A percentile compares a stretch with the other conserved stretches of the same genome.
These are phyloP conservation scores for Proterorhinus semilunaris DNA, from an alignment of 2,113 vertebrate species.

Conservation along the genomic window DNA sequence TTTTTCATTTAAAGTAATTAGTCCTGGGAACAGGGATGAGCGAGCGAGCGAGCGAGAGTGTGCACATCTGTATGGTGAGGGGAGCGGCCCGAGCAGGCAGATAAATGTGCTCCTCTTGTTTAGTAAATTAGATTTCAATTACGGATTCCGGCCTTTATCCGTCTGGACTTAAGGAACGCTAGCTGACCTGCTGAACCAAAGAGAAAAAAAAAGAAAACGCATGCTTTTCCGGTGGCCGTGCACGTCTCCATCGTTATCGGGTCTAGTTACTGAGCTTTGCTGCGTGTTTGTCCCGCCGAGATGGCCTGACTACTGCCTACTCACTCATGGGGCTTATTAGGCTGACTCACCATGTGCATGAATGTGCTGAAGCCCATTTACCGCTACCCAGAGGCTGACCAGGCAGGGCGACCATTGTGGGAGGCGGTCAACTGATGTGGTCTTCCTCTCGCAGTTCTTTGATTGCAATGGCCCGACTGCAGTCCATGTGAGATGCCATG, in stretches of 20 bases:
- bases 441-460: constrained; percentile 15
- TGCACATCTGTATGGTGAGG: constrained; percentile 25
- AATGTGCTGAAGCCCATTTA: constrained; percentile 42
- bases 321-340: constrained; percentile 48
- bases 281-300: constrained; percentile 28
- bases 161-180: constrained; percentile 5
- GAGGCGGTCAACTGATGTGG: constrained; percentile 42
- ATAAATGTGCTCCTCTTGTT: constrained; percentile 15
- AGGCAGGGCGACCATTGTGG: constrained; percentile 33
- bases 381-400: constrained; percentile 38
- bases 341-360: constrained; percentile 43
- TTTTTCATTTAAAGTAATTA: constrained; percentile 82
- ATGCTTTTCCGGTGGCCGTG: neutral
- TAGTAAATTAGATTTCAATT: constrained; percentile 21
- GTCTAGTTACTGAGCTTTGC: constrained; percentile 14
- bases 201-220: neutral
- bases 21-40: constrained; percentile 59
- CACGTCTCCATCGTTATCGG: constrained; percentile 6
- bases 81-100: constrained; percentile 8
- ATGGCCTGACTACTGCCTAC: constrained; percentile 44
- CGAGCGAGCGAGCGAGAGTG: constrained; percentile 39
- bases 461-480: constrained; percentile 50
- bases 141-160: constrained; percentile 23
- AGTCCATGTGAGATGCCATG: constrained; percentile 26
- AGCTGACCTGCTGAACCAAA: neutral